Base-by-base conservation (phyloP, 2,113 vertebrate genomes). In the Natator depressus region DNA sequence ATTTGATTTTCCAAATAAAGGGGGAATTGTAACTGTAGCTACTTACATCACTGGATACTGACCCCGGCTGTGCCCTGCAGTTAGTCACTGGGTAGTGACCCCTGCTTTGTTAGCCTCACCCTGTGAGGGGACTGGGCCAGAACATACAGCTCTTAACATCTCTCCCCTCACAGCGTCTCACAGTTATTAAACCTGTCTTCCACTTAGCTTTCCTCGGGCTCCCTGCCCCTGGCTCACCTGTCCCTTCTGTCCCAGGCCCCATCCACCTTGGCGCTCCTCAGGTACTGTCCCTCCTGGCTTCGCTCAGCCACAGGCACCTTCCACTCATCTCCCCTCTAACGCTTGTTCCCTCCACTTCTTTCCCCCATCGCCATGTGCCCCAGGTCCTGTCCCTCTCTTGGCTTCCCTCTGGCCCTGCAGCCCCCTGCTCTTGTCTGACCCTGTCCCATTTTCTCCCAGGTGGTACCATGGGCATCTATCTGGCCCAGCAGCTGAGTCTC, bases 381-480 rank as follows among this genome's bases (percentile, higher is more conserved):
- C 3, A 69, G 62, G 31, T 25, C 46, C 4, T 85, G 4, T 65
- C 24, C 16, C 24, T 65, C 8, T 3, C 29, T 54, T 22, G 14
- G 10, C 16, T 31, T 78, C 47, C 50, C 42, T 72, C 46, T 76
- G 62, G 50, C 54, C 5, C 10, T 29, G 47, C 53, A 7, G 8
- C 20, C 38, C 54, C 62, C 81, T 72, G 22, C 31, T 53, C 69
- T 88, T 62, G 51, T 42, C 62, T 89, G 46, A 82, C 29, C 25
- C 31, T 76, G 17, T 89, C 46, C 46, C 83, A 0, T 72, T 89
- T 91, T 80, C 76, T 31, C 57, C 54, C 96, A 98, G 98, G 79
- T 99, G 99, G 99, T 99, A 99, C 97, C 99, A 99, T 10, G 99
- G 99, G 13, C 99, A 99, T 96, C 98, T 99, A 81, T 99, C 99